Base-by-base conservation (phyloP, 1,140 invertebrate genomes). In the Aporrectodea caliginosa region DNA sequence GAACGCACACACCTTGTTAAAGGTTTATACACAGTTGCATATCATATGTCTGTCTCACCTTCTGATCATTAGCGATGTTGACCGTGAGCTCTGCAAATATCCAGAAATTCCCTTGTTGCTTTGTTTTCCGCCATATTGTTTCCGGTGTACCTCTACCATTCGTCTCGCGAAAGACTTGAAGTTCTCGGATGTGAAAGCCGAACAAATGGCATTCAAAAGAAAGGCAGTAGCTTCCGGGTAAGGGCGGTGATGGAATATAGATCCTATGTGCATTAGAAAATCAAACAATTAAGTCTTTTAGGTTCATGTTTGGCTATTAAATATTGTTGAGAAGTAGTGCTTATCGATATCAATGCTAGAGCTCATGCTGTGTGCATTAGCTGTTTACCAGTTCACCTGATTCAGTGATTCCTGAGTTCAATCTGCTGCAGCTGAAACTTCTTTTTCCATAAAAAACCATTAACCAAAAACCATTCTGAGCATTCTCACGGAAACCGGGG, bases 121-220 rank as follows among this genome's bases (percentile, higher is more conserved):
- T 22, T 58, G 43, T 58, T 6, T 22, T 58, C 22, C 43, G 43
- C 43, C 43, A 58, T 12, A 58, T 58, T 22, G 43, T 58, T 6
- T 12, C 43, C 6, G 43, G 6, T 22, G 43, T 12, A 58, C 43
- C 6, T 12, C 6, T 6, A 22, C 43, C 22, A 58, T 58, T 22
- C 22, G 43, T 58, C 22, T 58, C 43, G 22, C 6, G 6, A 22
- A 58, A 58, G 6, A 58, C 6, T 22, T 58, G 43, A 22, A 58
- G 43, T 22, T 58, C 43, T 22, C 43, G 43, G 34, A 87, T 82
- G 80, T 85, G 82, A 27, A 82, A 78, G 32, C 93, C 93, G 84
- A 90, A 94, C 93, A 94, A 94, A 83, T 94, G 93, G 83, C 89
- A 92, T 90, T 91, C 94, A 85, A 94, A 94, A 1, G 80, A 79